These are phyloP conservation scores for Syngnathus rostellatus DNA, from an alignment of 2,797 vertebrate species.

Conservation along the genomic window DNA sequence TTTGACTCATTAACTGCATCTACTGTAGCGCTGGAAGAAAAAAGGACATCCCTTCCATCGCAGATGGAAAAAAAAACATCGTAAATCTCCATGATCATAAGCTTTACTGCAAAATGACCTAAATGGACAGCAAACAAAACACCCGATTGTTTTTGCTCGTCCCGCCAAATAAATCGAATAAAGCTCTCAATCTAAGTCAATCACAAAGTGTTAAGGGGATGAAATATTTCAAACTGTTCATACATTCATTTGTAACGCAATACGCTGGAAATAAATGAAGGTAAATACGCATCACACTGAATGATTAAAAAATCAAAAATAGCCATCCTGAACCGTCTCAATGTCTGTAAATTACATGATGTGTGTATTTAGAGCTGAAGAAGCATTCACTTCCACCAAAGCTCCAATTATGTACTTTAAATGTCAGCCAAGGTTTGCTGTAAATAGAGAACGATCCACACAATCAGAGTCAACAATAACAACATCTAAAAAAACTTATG, in stretches of 20 bases:
- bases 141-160: slow-evolving; percentile 42
- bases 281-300: background rate
- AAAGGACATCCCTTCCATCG: slow-evolving; percentile 30
- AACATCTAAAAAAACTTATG: background rate
- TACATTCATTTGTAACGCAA: background rate
- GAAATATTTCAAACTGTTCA: background rate
- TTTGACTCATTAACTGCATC: slow-evolving; percentile 32
- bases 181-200: slow-evolving; percentile 5
- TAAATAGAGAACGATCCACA: slow-evolving; percentile 7
- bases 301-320: background rate
- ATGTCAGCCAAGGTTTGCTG: slow-evolving; percentile 12
- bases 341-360: slow-evolving; percentile 3
- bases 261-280: background rate
- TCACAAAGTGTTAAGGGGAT: background rate
- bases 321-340: background rate
- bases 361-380: slow-evolving; percentile 7
- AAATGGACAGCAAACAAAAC: slow-evolving; percentile 38
- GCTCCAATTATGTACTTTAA: slow-evolving; percentile 9
- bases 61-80: slow-evolving; percentile 42
- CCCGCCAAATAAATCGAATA: slow-evolving; percentile 45
- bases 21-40: slow-evolving; percentile 16
- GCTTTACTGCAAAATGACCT: slow-evolving; percentile 32
- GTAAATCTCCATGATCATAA: slow-evolving; percentile 36
- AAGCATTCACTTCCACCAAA: slow-evolving; percentile 6
- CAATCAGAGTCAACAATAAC: background rate